phyloP scores from a whole-genome alignment of 2,113 vertebrate genomes.

The Callopanchax toddi region DNA sequence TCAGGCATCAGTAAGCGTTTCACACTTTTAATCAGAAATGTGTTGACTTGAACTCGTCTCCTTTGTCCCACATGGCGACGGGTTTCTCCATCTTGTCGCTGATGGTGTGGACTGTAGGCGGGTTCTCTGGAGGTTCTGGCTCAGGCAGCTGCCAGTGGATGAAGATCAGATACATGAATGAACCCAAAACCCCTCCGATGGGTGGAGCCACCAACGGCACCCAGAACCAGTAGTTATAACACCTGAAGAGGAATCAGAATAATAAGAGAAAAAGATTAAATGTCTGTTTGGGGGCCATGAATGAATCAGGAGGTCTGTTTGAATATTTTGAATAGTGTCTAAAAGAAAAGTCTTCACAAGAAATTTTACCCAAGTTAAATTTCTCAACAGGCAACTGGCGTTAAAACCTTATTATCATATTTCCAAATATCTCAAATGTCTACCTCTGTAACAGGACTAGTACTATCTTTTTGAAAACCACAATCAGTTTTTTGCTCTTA shows the following conservation, averaged over 20 bases:
- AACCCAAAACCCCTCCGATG: constrained; percentile 66
- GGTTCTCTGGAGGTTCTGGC: constrained; percentile 24
- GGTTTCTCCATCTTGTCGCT: constrained; percentile 18
- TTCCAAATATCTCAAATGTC: too few species aligned
- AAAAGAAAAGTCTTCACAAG: too few species aligned
- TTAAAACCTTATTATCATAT: too few species aligned
- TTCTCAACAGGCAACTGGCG: too few species aligned
- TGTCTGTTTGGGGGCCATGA: too few species aligned
- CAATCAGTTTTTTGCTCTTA: too few species aligned
- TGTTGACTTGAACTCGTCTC: constrained; percentile 43
- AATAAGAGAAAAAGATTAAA: too few species aligned
- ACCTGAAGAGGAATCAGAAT: constrained; percentile 50
- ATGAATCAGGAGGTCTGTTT: too few species aligned
- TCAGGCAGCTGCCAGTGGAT: constrained; percentile 81
- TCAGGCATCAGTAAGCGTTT: not conserved
- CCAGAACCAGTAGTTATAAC: constrained; percentile 83
- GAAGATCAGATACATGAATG: constrained; percentile 72
- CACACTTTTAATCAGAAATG: constrained; percentile 31
- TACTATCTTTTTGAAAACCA: too few species aligned
- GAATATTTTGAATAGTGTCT: too few species aligned
- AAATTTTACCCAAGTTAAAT: too few species aligned
- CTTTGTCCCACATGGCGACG: not conserved
- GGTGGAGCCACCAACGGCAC: constrained; percentile 77
- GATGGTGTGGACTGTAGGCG: constrained; percentile 4
- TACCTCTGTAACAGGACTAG: too few species aligned